Evolutionary conservation across 2,113 vertebrate genomes (phyloP).

Genomic region (Pseudonaja textilis): DNA sequence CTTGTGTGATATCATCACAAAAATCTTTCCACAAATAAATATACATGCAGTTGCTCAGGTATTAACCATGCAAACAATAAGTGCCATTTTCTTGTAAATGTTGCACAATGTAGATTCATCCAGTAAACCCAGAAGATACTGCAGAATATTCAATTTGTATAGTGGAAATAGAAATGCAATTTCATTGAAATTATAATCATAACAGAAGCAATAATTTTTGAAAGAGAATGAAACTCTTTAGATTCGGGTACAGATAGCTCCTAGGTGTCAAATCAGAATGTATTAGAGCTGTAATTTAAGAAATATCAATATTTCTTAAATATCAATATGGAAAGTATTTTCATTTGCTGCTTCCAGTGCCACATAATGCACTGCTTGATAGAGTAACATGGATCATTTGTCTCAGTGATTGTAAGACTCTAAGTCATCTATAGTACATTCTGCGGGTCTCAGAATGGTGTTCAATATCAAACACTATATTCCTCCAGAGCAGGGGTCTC

Average conservation of each 20-base stretch:
- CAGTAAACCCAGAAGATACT: not conserved
- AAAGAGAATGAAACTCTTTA: not conserved
- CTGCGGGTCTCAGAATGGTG: not conserved
- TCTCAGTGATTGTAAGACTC: not conserved
- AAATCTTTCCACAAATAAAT: not conserved
- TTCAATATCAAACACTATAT: not conserved
- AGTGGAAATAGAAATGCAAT: not conserved
- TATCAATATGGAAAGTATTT: not conserved
- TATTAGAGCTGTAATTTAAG: not conserved
- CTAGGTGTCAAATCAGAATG: conserved; percentile 30
- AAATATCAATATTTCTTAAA: not conserved
- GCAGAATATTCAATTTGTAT: not conserved
- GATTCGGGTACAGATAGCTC: not conserved
- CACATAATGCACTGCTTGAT: not conserved
- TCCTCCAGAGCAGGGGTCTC: not conserved
- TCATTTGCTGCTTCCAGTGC: not conserved
- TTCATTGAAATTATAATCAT: not conserved
- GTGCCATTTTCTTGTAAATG: not conserved
- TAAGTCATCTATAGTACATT: not conserved
- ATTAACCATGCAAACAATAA: not conserved
- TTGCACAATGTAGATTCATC: not conserved
- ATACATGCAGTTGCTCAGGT: not conserved
- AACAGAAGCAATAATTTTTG: not conserved
- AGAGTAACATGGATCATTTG: not conserved
- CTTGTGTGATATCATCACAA: not conserved